Conservation (phyloP, 1,140 invertebrate species). For the Oryzaephilus surinamensis region DNA sequence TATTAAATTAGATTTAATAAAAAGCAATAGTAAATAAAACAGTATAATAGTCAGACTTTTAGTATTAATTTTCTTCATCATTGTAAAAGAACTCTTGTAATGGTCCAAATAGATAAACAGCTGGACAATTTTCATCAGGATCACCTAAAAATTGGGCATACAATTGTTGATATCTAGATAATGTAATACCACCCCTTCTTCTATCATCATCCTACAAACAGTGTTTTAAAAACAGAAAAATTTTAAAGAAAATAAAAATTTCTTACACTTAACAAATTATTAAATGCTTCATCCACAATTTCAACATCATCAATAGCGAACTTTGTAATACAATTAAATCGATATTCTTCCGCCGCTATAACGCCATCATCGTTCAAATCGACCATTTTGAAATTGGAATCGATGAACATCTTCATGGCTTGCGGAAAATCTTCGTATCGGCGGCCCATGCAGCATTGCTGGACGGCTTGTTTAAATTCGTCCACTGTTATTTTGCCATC, state of each 20-base stretch:
- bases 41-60: no score
- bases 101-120: conserved; percentile 69
- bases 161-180: conserved; percentile 68
- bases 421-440: conserved; percentile 68
- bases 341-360: conserved; percentile 66
- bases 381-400: conserved; percentile 67
- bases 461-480: conserved; percentile 71
- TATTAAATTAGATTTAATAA: no score
- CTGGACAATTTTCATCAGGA: conserved; percentile 56
- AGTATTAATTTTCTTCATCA: neutral
- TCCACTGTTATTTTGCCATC: conserved; percentile 68
- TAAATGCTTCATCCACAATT: conserved; percentile 63
- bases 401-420: conserved; percentile 72
- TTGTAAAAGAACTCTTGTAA: conserved; percentile 35
- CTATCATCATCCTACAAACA: conserved; percentile 65
- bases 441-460: conserved; percentile 67
- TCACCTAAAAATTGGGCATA: conserved; percentile 73
- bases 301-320: conserved; percentile 65
- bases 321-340: conserved; percentile 69
- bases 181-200: conserved; percentile 60
- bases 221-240: neutral
- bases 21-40: no score
- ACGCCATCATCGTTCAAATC: conserved; percentile 71
- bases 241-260: neutral
- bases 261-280: conserved; percentile 63